phyloP scores from a whole-genome alignment of 2,888 invertebrate species.

The Pristionchus arcanus region DNA sequence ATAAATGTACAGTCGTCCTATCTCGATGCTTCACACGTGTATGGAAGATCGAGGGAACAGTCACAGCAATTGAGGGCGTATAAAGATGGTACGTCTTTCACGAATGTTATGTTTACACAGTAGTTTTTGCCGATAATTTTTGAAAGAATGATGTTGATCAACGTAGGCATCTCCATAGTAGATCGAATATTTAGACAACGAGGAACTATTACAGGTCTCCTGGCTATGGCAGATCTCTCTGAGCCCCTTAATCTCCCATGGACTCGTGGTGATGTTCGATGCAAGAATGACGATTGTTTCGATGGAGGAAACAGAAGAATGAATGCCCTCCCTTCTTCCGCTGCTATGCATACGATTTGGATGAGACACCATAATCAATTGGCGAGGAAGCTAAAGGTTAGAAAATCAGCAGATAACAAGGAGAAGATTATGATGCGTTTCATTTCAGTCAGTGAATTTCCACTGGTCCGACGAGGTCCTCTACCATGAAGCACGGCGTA shows the following conservation, averaged over 20 bases:
- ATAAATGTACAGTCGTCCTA: slow-evolving; percentile 94
- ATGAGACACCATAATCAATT: slow-evolving; percentile 77
- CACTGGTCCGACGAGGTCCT: slow-evolving; percentile 78
- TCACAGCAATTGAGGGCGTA: slow-evolving; percentile 87
- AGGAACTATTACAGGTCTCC: slow-evolving; percentile 15
- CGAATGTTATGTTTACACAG: too few species aligned
- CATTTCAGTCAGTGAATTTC: slow-evolving; percentile 68
- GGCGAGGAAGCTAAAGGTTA: slow-evolving; percentile 68
- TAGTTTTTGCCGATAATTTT: too few species aligned
- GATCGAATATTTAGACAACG: too few species aligned
- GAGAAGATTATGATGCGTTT: not conserved
- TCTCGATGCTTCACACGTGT: slow-evolving; percentile 87
- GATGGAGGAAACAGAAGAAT: slow-evolving; percentile 56
- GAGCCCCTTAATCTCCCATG: slow-evolving; percentile 58
- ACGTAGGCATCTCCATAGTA: too few species aligned
- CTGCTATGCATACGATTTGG: slow-evolving; percentile 75
- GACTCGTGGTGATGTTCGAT: slow-evolving; percentile 60
- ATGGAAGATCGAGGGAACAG: slow-evolving; percentile 91
- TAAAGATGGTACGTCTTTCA: slow-evolving; percentile 85
- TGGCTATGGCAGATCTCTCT: slow-evolving; percentile 12
- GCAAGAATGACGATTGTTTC: slow-evolving; percentile 46
- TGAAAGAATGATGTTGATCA: too few species aligned
- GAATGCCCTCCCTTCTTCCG: slow-evolving; percentile 65
- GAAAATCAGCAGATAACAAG: too few species aligned
- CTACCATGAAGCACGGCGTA: slow-evolving; percentile 80